These are phyloP conservation scores for Brotula barbata DNA, from an alignment of 2,797 vertebrate genomes.

Conservation along the genomic window DNA sequence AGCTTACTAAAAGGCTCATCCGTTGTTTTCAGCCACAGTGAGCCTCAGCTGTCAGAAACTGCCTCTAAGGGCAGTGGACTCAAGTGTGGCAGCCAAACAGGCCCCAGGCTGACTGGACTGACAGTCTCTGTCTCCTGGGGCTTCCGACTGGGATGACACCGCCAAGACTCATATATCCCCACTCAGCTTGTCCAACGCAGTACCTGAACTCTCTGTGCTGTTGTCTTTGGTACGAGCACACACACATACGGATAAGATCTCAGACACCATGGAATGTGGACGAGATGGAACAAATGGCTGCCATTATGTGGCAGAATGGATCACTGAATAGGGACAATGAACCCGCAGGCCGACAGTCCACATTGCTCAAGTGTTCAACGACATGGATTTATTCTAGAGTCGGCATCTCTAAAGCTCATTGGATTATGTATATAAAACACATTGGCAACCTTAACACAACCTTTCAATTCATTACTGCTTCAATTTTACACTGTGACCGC, in stretches of 20 bases:
- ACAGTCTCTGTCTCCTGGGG: conserved; percentile 23
- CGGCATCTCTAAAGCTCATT: conserved; percentile 1
- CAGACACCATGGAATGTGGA: neutral
- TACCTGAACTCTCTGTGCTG: conserved; percentile 21
- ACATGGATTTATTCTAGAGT: neutral
- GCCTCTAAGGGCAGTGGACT: conserved; percentile 10
- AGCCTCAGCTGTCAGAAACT: conserved; percentile 41
- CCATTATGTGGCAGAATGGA: neutral
- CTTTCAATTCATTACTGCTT: conserved; percentile 26
- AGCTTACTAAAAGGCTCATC: conserved; percentile 29
- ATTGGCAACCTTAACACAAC: conserved; percentile 9
- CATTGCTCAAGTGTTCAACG: conserved; percentile 1
- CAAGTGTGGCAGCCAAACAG: conserved; percentile 9
- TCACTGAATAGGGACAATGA: neutral
- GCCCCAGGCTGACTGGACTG: conserved; percentile 7
- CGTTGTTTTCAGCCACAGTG: conserved; percentile 26
- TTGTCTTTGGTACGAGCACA: conserved; percentile 8
- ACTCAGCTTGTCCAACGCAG: conserved; percentile 23
- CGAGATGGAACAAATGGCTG: neutral
- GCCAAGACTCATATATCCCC: conserved; percentile 28
- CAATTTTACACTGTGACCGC: conserved; percentile 28
- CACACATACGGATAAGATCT: neutral
- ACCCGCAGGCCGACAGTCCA: neutral
- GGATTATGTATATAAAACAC: conserved; percentile 19
- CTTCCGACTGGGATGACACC: conserved; percentile 11